Base-by-base conservation (phyloP, 2,888 invertebrate species). In the Caradrina clavipalpis region DNA sequence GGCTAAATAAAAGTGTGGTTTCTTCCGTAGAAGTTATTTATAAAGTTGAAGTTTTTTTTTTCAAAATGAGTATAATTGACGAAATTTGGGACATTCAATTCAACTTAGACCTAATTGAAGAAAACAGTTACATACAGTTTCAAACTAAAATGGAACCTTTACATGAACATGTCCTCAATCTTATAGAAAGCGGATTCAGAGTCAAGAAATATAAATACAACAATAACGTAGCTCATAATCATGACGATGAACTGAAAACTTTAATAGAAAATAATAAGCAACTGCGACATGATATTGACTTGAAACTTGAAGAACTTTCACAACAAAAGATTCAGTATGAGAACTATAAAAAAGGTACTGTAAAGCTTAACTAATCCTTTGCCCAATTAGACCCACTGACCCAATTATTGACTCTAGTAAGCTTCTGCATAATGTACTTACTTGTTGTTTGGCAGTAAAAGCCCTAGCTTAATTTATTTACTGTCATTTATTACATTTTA, bases 341-440 rank as follows among this genome's bases (percentile, higher is more conserved):
- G 78, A 89, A 76, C 60, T 92, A 82, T 53, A 96, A 94, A 85
- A 89, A 90, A 88, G 95, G 95, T 94, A 51, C 17, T 13, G 39
- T 39, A 13, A 10, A 39, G 39, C 13, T 39, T 10, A 11, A 39
- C 11, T 39, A 13, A 39, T 39, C 13, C 13, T 13, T 11, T 4
- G 10, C 39, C 39, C n/a, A n/a, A n/a, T n/a, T n/a, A n/a, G n/a
- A n/a, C n/a, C n/a, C 35, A 8, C 11, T 2, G 19, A 26, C 26
- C 26, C 26, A 4, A 11, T 22, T 2, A 19, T 26, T 8, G 10
- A 21, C n/a, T 39, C 11, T 39, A 63, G 6, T 31, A 35, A 15
- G 26, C 13, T 35, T 35, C 35, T 22, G 22, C n/a, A 0, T 11
- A 21, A 47, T 47, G 47, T 47, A 1, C 7, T 2, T 45, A 17